These are phyloP conservation scores for Hemitrygon akajei DNA, from an alignment of 2,797 vertebrate species.

Conservation along the genomic window DNA sequence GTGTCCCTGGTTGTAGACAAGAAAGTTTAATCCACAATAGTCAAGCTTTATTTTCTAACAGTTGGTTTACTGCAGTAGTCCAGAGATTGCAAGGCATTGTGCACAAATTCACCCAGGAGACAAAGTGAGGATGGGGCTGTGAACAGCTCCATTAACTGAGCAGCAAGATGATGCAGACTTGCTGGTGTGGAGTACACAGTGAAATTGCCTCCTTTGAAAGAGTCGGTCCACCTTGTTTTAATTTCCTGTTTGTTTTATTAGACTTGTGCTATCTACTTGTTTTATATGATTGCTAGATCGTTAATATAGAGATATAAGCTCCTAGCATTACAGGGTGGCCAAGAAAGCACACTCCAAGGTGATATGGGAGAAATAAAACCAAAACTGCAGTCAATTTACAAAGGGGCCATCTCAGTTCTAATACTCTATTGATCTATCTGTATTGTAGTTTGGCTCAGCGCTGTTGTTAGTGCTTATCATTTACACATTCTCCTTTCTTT, in stretches of 20 bases:
- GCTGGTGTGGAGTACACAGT: background rate
- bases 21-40: background rate
- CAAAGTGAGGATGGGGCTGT: background rate
- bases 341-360: slow-evolving; percentile 8
- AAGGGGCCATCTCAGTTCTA: background rate
- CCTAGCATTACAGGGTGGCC: background rate
- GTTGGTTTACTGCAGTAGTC: background rate
- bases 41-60: background rate
- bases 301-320: background rate
- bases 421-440: background rate
- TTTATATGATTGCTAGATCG: slow-evolving; percentile 20
- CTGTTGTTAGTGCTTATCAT: background rate
- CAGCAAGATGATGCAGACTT: background rate
- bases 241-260: slow-evolving; percentile 27
- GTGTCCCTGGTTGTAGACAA: background rate
- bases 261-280: slow-evolving; percentile 16
- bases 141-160: background rate
- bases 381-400: slow-evolving; percentile 14
- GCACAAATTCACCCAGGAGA: background rate
- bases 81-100: background rate
- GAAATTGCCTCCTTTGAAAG: background rate
- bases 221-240: slow-evolving; percentile 19
- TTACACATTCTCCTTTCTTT: background rate
- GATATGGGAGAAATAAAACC: slow-evolving; percentile 13
- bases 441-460: background rate